Evolutionary conservation across 2,888 invertebrate genomes (phyloP), one percentile per base, ranked within the genome.

Genomic region (Bombyx huttoni): DNA sequence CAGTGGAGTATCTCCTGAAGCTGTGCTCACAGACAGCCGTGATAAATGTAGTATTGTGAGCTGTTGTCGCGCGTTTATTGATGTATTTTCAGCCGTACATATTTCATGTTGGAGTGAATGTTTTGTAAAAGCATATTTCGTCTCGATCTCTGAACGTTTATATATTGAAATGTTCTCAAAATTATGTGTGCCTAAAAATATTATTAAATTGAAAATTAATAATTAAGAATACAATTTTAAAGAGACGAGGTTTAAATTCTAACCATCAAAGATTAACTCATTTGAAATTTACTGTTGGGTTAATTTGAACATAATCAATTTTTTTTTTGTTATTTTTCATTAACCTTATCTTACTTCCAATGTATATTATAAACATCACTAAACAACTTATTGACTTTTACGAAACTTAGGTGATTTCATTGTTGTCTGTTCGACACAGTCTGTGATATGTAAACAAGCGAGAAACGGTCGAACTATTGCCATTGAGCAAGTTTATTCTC

Each of bases 401-500:
- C 9, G 8, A 40, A 40, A 7, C 9, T 40, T 10, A 68, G 73
- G 72, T 69, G 75, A 73, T 76, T 71, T 64, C 67, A 68, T 69
- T 67, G 67, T 70, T 68, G 72, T 64, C 67, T 64, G 68, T 72
- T 68, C 65, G 66, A 67, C 68, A 65, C 64, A 67, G 61, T 66
- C 68, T 62, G 68, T 68, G 74, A 76, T 76, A 77, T 69, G 76
- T 77, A 79, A 79, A 83, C 79, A 79, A 75, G 66, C 61, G 64
- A 56, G 63, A 67, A 67, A 64, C 62, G 70, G 64, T 64, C 70
- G 64, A 75, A 77, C 74, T 74, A 75, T 73, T 65, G 63, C 65
- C 67, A 60, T 64, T 65, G 71, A 74, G 72, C 68, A 73, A 81
- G 79, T 78, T 81, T 81, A 78, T 81, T 83, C 73, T 73, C 65